Evolutionary conservation across 1,140 invertebrate species (phyloP).

Genomic region (Brachionus manjavacas): DNA sequence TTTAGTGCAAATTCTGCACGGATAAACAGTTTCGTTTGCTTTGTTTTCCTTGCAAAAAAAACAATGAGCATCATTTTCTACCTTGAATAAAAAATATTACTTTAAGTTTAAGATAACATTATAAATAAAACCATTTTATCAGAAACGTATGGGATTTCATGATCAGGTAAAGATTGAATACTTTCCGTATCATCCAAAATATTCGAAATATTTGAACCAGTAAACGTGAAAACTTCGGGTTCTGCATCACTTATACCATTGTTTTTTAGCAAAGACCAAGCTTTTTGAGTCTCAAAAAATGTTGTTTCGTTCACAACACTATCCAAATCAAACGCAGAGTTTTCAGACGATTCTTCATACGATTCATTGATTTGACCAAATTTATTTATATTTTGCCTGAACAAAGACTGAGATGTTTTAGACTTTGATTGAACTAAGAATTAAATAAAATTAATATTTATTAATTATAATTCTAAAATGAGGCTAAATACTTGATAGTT

Average conservation of each 20-base stretch:
- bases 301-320: background rate
- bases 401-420: slow-evolving; percentile 25
- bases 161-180: background rate
- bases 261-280: background rate
- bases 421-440: slow-evolving; percentile 26
- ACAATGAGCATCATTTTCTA: slow-evolving; percentile 6
- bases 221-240: background rate
- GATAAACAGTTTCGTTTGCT: slow-evolving; percentile 20
- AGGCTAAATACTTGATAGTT: slow-evolving; percentile 30
- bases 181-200: slow-evolving; percentile 23
- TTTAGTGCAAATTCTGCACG: slow-evolving; percentile 29
- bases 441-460: slow-evolving; percentile 9
- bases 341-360: background rate
- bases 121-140: background rate
- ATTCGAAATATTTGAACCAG: background rate
- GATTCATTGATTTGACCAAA: slow-evolving; percentile 27
- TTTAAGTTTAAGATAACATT: background rate
- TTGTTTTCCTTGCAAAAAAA: slow-evolving; percentile 37
- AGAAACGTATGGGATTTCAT: background rate
- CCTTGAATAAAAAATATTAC: background rate
- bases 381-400: background rate
- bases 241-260: background rate
- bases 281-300: slow-evolving; percentile 18
- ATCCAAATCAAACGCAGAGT: background rate
- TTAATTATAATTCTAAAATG: background rate